phyloP scores from a whole-genome alignment of 2,797 vertebrate genomes.

The Kryptopterus vitreolus region DNA sequence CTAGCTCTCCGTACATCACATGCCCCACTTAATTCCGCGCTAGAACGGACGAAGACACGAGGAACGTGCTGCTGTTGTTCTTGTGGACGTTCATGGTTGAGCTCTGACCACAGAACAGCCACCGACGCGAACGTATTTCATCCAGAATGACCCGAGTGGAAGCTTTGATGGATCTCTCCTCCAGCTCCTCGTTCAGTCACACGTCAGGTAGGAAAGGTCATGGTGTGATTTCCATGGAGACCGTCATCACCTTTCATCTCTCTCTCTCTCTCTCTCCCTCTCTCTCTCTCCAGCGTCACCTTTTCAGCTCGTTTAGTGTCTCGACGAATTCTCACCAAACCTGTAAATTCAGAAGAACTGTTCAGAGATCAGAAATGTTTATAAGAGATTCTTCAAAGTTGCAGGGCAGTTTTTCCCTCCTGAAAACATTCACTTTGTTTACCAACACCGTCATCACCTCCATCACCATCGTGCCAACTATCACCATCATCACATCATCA shows the following conservation, averaged over 20 bases:
- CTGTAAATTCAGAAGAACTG: no score
- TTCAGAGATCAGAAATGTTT: no score
- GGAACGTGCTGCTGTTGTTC: neutral
- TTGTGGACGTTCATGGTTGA: neutral
- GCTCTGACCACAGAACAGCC: no score
- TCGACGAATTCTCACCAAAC: neutral
- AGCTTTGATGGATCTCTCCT: constrained; percentile 13
- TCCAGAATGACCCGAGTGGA: neutral
- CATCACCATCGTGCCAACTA: no score
- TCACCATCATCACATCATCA: no score
- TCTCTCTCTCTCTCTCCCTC: neutral
- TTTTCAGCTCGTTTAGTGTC: neutral
- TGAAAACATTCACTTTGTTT: no score
- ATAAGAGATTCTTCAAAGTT: no score
- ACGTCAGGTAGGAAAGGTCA: constrained; percentile 14
- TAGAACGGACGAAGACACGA: neutral
- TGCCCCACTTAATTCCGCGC: neutral
- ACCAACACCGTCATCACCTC: no score
- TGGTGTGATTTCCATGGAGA: constrained; percentile 20
- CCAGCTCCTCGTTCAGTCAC: neutral
- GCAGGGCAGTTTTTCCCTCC: no score
- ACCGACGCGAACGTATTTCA: neutral
- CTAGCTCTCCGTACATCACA: no score
- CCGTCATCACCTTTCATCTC: constrained; percentile 10
- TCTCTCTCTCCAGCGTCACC: neutral